Evolutionary conservation across 2,888 invertebrate species (phyloP), one percentile per base, ranked within the genome.

Genomic region (Agrochola macilenta): DNA sequence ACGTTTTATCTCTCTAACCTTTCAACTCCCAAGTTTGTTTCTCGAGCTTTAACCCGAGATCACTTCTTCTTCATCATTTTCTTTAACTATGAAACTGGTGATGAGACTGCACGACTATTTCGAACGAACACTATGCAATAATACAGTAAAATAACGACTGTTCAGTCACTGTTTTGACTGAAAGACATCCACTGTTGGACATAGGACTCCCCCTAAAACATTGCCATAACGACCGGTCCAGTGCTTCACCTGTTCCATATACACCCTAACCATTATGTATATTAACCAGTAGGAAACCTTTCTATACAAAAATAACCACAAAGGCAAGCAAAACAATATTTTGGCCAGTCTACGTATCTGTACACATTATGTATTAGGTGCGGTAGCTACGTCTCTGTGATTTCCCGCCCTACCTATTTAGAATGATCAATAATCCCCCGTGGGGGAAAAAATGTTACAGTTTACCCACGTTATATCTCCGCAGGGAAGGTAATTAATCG

Each of bases 401-500:
- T 89, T 90, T 89, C 85, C 88, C 89, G 85, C 90, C 89, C 87
- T 86, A 74, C 81, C 86, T 88, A 90, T 92, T 89, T 88, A 81
- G 82, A 83, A 88, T 83, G 91, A 92, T 93, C 93, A 92, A 93
- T 93, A 89, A 88, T 86, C 87, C 90, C 91, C 91, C 81, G 89
- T 83, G 87, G 90, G 83, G 89, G 86, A 87, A 92, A 93, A 93
- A 93, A 93, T 92, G 88, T 89, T 92, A 89, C 87, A 86, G 87
- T 83, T 88, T 89, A 89, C 87, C 87, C 86, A 89, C 89, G 87
- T 89, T 90, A 86, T 86, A 89, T 90, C 91, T 90, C 91, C 89
- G 78, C 89, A 85, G 90, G 91, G 89, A 85, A 87, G 90, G 91
- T 93, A 94, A 94, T 94, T 94, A 94, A 92, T 91, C 92, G 89